Percentiles rank a stretch among this genome's conserved stretches.
phyloP scores from a whole-genome alignment of 1,140 invertebrate genomes.

The Zelostemma sp. region DNA sequence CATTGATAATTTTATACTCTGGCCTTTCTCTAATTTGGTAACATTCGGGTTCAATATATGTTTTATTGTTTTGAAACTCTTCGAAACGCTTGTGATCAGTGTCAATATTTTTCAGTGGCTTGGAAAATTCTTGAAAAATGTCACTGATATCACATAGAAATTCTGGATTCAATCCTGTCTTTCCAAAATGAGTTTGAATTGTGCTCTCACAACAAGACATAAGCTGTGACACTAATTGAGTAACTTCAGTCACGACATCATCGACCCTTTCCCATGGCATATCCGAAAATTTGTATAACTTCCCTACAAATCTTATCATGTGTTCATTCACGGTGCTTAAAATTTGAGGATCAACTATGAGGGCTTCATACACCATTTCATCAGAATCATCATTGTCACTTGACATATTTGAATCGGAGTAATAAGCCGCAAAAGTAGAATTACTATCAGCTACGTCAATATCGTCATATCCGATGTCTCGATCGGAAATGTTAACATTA shows the following conservation, averaged over 20 bases:
- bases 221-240: too few species aligned
- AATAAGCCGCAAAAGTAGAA: too few species aligned
- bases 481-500: too few species aligned
- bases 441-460: background rate
- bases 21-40: slow-evolving; percentile 20
- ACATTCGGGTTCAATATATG: slow-evolving; percentile 22
- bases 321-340: slow-evolving; percentile 8
- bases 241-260: too few species aligned
- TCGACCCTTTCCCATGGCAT: slow-evolving; percentile 28
- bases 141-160: slow-evolving; percentile 10
- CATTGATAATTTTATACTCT: slow-evolving; percentile 11
- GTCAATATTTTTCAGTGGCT: slow-evolving; percentile 10
- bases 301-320: slow-evolving; percentile 22
- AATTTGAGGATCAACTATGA: slow-evolving; percentile 14
- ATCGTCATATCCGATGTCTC: background rate
- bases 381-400: slow-evolving; percentile 2
- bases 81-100: slow-evolving; percentile 24
- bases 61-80: slow-evolving; percentile 23
- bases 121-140: slow-evolving; percentile 15
- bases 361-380: background rate
- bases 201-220: slow-evolving; percentile 10
- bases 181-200: background rate
- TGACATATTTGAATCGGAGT: slow-evolving; percentile 6
- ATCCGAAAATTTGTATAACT: slow-evolving; percentile 22
- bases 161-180: background rate